Evolutionary conservation across 2,797 vertebrate genomes (phyloP), one percentile per base, ranked within the genome.

Genomic region (Potorous gilbertii): DNA sequence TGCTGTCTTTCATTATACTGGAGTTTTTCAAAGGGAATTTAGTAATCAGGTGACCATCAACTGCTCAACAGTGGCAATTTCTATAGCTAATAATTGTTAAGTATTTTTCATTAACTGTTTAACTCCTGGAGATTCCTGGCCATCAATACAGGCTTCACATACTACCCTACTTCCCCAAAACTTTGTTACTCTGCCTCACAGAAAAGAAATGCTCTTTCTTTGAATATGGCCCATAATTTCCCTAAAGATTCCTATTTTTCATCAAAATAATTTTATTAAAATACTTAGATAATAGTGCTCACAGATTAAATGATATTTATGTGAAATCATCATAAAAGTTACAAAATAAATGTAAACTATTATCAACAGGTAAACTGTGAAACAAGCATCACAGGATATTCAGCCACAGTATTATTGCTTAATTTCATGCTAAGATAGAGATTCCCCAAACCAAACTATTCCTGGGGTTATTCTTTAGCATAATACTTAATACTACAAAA

Each of bases 401-500:
- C 54, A 95, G 40, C 52, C 29, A 56, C 34, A 74, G 0, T 56
- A 93, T 87, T 87, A 94, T 24, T 50, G 5, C 4, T 9, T 12
- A 56, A 91, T 92, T 40, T 94, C 10, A 56, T 95, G 94, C 6
- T 46, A 50, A 54, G 12, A 12, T 81, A 81, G 4, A 87, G 74
- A 50, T 87, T 27, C 40, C 40, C 74, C 40, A 87, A 46, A 87
- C 5, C 40, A 50, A 87, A 87, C 8, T 46, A 81, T 81, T 29
- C 21, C 74, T 81, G 66, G 18, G 40, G 9, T 81, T 81, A 50
- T 81, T 87, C 40, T 50, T 87, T 46, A 54, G 52, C 34, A 31
- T 18, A 90, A 90, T 54, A 95, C 55, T 95, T 56, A 87, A 74
- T 50, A 50, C 93, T 29, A 66, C 50, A 92, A 91, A 94, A 29